phyloP scores from a whole-genome alignment of 2,797 vertebrate species.

The Setipinna tenuifilis region DNA sequence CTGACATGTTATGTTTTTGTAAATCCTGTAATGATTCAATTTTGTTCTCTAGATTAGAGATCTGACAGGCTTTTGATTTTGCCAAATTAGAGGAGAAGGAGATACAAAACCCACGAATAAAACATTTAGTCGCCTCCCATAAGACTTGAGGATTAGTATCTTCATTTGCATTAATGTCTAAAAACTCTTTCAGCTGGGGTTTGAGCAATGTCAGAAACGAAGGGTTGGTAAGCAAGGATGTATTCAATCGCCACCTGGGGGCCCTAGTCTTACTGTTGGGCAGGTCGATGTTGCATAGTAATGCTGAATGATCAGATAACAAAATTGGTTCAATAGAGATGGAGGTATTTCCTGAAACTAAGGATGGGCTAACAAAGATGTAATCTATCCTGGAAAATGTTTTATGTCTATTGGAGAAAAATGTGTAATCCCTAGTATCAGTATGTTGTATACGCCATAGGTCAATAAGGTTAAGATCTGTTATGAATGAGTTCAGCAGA shows the following conservation, averaged over 20 bases:
- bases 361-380: slow-evolving; percentile 24
- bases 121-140: slow-evolving; percentile 24
- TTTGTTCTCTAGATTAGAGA: slow-evolving; percentile 18
- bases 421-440: not conserved
- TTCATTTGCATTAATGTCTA: slow-evolving; percentile 18
- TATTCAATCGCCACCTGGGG: not conserved
- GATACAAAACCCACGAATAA: slow-evolving; percentile 10
- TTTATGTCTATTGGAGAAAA: slow-evolving; percentile 29
- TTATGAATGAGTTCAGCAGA: not conserved
- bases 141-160: not conserved
- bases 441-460: slow-evolving; percentile 11
- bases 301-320: slow-evolving; percentile 4
- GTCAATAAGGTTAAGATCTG: slow-evolving; percentile 5
- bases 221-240: not conserved
- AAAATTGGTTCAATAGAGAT: slow-evolving; percentile 1
- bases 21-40: slow-evolving; percentile 6
- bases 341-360: slow-evolving; percentile 12
- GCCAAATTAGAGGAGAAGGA: slow-evolving; percentile 3
- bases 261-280: not conserved
- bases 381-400: slow-evolving; percentile 19
- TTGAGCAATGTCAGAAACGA: too few relatives aligned
- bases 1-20: slow-evolving; percentile 11
- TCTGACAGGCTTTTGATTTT: not conserved
- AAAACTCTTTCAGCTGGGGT: not conserved
- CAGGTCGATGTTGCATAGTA: slow-evolving; percentile 17